These are phyloP conservation scores for Drosophila punjabiensis DNA, from an alignment of 1,140 invertebrate species.

Conservation along the genomic window DNA sequence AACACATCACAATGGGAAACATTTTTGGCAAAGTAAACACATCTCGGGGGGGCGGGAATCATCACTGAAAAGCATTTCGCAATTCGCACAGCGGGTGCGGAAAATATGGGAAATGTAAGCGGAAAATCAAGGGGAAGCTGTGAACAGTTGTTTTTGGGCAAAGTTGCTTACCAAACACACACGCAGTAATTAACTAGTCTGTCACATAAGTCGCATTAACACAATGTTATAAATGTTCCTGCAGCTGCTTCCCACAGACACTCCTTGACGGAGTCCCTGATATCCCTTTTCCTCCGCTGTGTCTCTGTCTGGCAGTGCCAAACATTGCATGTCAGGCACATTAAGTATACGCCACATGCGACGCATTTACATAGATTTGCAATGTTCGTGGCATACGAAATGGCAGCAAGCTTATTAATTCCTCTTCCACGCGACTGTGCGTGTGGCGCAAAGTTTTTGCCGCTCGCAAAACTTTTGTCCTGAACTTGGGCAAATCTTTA, in stretches of 20 bases:
- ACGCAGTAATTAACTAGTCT: slow-evolving; percentile 76
- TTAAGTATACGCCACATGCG: slow-evolving; percentile 79
- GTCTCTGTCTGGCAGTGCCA: slow-evolving; percentile 4
- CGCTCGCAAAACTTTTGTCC: slow-evolving; percentile 20
- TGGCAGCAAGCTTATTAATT: slow-evolving; percentile 72
- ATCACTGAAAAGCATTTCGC: slow-evolving; percentile 64
- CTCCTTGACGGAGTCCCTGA: not conserved
- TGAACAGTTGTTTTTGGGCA: slow-evolving; percentile 46
- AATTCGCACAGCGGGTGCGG: slow-evolving; percentile 26
- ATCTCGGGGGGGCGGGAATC: slow-evolving; percentile 3
- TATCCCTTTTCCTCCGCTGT: not conserved
- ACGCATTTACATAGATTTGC: slow-evolving; percentile 72
- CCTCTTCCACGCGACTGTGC: slow-evolving; percentile 50
- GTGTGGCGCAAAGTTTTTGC: slow-evolving; percentile 22
- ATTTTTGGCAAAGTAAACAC: slow-evolving; percentile 72
- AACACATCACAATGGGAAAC: slow-evolving; percentile 48
- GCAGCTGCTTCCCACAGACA: slow-evolving; percentile 27
- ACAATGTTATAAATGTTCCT: slow-evolving; percentile 76
- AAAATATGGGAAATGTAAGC: slow-evolving; percentile 9
- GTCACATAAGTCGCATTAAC: slow-evolving; percentile 83
- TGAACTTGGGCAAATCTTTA: slow-evolving; percentile 32
- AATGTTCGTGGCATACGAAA: slow-evolving; percentile 60
- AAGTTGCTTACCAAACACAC: slow-evolving; percentile 53
- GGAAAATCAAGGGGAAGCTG: slow-evolving; percentile 2
- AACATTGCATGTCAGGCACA: slow-evolving; percentile 64